These are phyloP conservation scores for Chrysina gloriosa DNA, from an alignment of 2,888 invertebrate genomes.

Conservation along the genomic window DNA sequence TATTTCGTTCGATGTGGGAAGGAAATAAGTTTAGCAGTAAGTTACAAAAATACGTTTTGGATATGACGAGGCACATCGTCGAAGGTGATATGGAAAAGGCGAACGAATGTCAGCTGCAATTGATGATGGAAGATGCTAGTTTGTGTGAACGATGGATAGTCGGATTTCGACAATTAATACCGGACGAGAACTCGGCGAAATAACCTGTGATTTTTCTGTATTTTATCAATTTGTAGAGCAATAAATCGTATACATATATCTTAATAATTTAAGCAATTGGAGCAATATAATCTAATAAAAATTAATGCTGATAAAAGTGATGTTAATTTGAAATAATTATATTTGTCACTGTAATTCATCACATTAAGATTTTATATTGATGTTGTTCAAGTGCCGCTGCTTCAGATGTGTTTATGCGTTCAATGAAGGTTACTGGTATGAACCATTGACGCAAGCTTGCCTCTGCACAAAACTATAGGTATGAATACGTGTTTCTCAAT, in stretches of 20 bases:
- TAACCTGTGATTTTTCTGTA: conserved; percentile 4
- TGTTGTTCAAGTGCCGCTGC: too few species aligned
- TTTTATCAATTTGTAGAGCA: conserved; percentile 2
- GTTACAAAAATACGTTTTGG: conserved; percentile 19
- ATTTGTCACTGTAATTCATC: too few species aligned
- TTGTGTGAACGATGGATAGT: conserved; percentile 29
- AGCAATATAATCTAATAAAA: too few species aligned
- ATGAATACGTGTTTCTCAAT: too few species aligned
- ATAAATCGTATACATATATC: neutral
- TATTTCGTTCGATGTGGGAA: conserved; percentile 32
- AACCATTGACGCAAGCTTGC: too few species aligned
- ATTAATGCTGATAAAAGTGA: too few species aligned
- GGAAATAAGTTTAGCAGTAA: conserved; percentile 25
- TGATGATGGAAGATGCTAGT: conserved; percentile 24
- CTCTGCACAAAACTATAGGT: too few species aligned
- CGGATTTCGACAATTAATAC: conserved; percentile 22
- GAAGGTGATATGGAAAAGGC: conserved; percentile 27
- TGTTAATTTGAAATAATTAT: too few species aligned
- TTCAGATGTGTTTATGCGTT: too few species aligned
- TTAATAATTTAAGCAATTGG: neutral
- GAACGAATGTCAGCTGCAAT: conserved; percentile 37
- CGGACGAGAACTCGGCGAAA: neutral
- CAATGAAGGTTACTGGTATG: too few species aligned
- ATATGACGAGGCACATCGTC: conserved; percentile 15
- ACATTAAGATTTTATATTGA: too few species aligned